Evolutionary conservation across 2,888 invertebrate genomes (phyloP).

Genomic region (Epiperipatus broadwayi): DNA sequence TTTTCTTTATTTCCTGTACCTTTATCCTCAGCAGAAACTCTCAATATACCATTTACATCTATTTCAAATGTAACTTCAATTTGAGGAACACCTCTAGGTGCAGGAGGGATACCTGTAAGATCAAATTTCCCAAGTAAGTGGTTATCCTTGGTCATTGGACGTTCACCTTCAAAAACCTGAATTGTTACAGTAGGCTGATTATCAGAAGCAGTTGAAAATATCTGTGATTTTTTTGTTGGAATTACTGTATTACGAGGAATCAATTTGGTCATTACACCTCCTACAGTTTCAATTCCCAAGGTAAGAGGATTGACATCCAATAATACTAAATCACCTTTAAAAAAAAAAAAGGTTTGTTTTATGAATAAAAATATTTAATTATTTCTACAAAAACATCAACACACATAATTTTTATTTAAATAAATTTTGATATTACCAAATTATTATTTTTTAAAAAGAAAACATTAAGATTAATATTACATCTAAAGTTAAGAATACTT

Average conservation of each 20-base stretch:
- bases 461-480: no score
- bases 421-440: no score
- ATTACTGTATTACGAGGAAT: constrained; percentile 96
- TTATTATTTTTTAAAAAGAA: no score
- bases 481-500: no score
- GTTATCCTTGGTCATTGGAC: constrained; percentile 99
- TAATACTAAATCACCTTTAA: constrained; percentile 68
- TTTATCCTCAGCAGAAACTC: constrained; percentile 92
- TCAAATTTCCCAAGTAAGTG: constrained; percentile 96
- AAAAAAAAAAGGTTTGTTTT: neutral
- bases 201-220: constrained; percentile 96
- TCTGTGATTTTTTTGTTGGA: constrained; percentile 96
- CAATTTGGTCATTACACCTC: constrained; percentile 97
- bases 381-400: neutral
- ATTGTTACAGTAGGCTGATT: constrained; percentile 98
- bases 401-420: no score
- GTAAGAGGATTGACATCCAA: constrained; percentile 96
- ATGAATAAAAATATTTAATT: neutral
- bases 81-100: constrained; percentile 76
- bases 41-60: constrained; percentile 24
- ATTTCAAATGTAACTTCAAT: constrained; percentile 58
- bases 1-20: constrained; percentile 96
- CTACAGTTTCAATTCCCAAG: constrained; percentile 98
- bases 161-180: constrained; percentile 85
- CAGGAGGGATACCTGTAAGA: constrained; percentile 85